These are phyloP conservation scores for Pelobates fuscus DNA, from an alignment of 2,113 vertebrate species.

Conservation along the genomic window DNA sequence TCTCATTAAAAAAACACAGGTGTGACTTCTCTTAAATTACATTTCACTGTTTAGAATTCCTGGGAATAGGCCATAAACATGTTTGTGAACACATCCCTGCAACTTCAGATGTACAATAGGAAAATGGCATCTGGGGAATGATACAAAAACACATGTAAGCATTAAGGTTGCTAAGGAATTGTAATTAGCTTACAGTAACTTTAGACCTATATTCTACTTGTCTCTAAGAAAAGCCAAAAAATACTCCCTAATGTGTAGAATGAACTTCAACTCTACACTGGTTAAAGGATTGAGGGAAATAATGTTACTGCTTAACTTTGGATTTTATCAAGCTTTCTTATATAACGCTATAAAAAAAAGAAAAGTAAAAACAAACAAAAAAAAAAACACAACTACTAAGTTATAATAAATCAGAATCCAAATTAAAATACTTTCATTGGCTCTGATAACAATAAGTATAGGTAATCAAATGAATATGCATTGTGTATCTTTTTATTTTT, in stretches of 20 bases:
- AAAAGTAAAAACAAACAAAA: too few relatives aligned
- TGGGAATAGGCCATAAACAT: conserved; percentile 29
- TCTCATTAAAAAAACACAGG: conserved; percentile 33
- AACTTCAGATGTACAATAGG: conserved; percentile 29
- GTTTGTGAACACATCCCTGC: background rate
- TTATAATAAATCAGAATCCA: too few relatives aligned
- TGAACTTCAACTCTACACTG: conserved; percentile 1
- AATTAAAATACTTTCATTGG: too few relatives aligned
- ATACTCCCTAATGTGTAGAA: conserved; percentile 36
- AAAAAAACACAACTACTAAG: too few relatives aligned
- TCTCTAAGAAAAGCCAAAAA: conserved; percentile 7
- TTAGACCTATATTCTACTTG: conserved; percentile 37
- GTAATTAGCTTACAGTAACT: conserved; percentile 41
- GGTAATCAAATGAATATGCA: too few relatives aligned
- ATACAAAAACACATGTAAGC: conserved; percentile 25
- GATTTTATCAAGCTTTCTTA: background rate
- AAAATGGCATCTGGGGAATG: conserved; percentile 35
- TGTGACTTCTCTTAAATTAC: conserved; percentile 38
- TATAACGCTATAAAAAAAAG: too few relatives aligned
- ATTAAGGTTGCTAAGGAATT: conserved; percentile 32
- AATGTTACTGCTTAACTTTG: background rate
- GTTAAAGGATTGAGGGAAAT: conserved; percentile 8
- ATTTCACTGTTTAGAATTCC: conserved; percentile 4
- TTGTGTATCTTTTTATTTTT: too few relatives aligned
- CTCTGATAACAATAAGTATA: too few relatives aligned